phyloP scores from a whole-genome alignment of 2,113 vertebrate species.

The Chiloscyllium plagiosum region DNA sequence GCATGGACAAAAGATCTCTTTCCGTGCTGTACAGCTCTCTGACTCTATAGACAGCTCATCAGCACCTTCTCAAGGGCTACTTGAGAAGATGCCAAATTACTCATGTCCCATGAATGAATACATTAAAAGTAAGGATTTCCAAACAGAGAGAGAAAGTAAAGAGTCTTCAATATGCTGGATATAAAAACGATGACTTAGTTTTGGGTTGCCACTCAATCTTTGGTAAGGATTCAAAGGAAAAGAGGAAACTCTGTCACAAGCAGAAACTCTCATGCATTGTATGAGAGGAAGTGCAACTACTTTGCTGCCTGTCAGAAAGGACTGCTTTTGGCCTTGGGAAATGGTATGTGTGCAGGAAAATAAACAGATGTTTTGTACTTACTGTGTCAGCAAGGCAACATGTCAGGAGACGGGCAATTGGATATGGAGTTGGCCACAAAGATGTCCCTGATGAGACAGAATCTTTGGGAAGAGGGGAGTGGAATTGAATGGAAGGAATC shows the following conservation, averaged over 20 bases:
- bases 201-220: background rate
- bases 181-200: background rate
- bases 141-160: background rate
- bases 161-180: background rate
- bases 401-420: background rate
- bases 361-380: background rate
- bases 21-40: no score
- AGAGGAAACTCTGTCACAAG: background rate
- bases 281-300: slow-evolving; percentile 1
- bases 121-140: background rate
- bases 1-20: no score
- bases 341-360: background rate
- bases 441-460: no score
- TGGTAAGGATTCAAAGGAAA: background rate
- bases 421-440: background rate
- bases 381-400: background rate
- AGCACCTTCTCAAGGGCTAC: background rate
- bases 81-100: background rate
- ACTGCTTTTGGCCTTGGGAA: no score
- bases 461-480: background rate
- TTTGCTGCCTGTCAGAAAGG: background rate
- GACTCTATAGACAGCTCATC: no score
- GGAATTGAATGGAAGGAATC: background rate
- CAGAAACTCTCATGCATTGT: background rate
- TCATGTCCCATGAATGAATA: background rate